Base-by-base conservation (phyloP, 37 sponge, comb jelly and placozoan species). In the Cliona cf. orientalis region DNA sequence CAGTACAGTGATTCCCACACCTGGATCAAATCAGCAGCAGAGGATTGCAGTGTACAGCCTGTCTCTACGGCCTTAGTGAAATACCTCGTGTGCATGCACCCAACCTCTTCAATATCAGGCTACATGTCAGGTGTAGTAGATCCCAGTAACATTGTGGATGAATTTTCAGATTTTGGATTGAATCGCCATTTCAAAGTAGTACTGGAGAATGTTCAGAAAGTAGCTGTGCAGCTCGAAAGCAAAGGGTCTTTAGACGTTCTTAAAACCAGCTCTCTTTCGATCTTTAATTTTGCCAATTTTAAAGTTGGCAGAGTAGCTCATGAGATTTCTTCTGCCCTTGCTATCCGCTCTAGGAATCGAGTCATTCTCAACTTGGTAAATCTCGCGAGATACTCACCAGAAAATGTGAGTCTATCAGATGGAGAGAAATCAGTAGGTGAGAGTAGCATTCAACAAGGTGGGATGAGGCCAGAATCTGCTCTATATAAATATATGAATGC, bases 251-350 rank as follows among this genome's bases (percentile, higher is more conserved):
- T 69, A 3, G 70, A 41, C 5, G 17, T 23, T 2, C 23, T 69
- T 21, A 6, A 44, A 26, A 69, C 70, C 2, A 44, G 43, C 43
- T 69, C 70, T 4, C 25, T 35, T 1, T 43, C 44, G 26, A 25
- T 75, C 59, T 29, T 75, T n/a, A 75, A 75, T 36, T 1, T 75
- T 22, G 58, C 11, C 3, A 42, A 75, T 26, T 34, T 75, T 39
- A 42, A 61, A 2, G 62, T 59, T 6, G 36, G 76, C 36, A 58
- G 60, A 35, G 61, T 42, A 25, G 35, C 36, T 5, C 33, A 75
- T 31, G 76, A 75, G 61, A 5, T 56, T 33, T 2, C 60, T 21
- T 17, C 22, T 19, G 14, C 23, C 60, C 2, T 58, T 59, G 70
- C 26, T 28, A 44, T n/a, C n/a, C 6, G 39, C 12, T 3, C 19